Percentiles rank a stretch among this genome's conserved stretches.
These are phyloP conservation scores for Baccha elongata DNA, from an alignment of 2,888 invertebrate species.

Conservation along the genomic window DNA sequence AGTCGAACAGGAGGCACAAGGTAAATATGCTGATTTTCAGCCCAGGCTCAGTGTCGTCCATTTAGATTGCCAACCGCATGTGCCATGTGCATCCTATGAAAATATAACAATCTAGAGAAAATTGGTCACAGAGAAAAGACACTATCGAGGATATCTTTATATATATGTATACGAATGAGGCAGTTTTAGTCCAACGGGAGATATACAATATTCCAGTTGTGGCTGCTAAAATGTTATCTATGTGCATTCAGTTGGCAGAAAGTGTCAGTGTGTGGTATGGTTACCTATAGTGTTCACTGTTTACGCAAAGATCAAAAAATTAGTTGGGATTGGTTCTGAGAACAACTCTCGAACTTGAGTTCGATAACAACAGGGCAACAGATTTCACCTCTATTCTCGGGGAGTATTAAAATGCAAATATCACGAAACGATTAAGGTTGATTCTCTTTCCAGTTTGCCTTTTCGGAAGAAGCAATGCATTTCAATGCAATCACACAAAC, in stretches of 20 bases:
- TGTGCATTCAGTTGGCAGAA: constrained; percentile 46
- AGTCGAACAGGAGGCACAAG: constrained; percentile 81
- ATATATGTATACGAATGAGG: not conserved
- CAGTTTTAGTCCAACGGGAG: not conserved
- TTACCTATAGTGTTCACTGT: constrained; percentile 31
- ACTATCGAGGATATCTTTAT: not conserved
- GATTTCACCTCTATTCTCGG: constrained; percentile 28
- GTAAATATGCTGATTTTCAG: constrained; percentile 78
- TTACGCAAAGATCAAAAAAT: constrained; percentile 55
- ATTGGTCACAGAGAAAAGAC: constrained; percentile 45
- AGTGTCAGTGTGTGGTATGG: constrained; percentile 52
- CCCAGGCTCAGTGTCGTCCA: constrained; percentile 34
- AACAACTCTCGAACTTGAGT: not conserved
- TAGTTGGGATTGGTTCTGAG: constrained; percentile 10
- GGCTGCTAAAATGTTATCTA: constrained; percentile 45
- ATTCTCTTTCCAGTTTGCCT: constrained; percentile 3
- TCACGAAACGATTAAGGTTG: constrained; percentile 58
- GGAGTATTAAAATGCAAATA: constrained; percentile 67
- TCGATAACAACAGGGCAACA: not conserved
- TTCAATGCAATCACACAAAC: constrained; percentile 66
- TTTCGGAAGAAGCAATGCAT: constrained; percentile 38
- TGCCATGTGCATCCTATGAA: constrained; percentile 61
- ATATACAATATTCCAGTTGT: constrained; percentile 37
- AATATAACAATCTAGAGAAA: constrained; percentile 34
- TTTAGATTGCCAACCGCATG: constrained; percentile 51